Evolutionary conservation across 2,113 vertebrate species (phyloP), one percentile per base, ranked within the genome.

Genomic region (Heterocephalus glaber): DNA sequence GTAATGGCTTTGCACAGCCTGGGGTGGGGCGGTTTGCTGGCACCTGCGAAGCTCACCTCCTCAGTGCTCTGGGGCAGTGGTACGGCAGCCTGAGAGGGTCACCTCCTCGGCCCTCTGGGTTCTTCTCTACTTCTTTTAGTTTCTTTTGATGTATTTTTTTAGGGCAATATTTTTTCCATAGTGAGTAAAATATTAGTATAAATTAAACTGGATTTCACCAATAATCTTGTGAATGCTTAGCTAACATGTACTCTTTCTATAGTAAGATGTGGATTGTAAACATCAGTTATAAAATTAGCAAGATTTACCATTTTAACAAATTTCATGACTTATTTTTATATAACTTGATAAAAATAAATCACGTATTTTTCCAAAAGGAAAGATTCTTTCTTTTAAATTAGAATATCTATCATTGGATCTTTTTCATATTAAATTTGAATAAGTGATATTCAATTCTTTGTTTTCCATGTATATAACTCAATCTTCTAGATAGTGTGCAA

Each of bases 401-500:
- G 30, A 70, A 60, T 60, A 26, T 54, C 8, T 17, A 5, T 95
- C 60, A 84, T 60, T 85, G 74, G 41, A 56, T 88, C 24, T 8
- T n/a, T 90, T 94, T 66, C 54, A 33, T 82, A 76, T 88, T 96
- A 82, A 80, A 90, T 58, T 83, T 68, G 38, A 79, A 26, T 44
- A 90, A 81, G 38, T 94, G 38, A 68, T 68, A 82, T 81, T 89
- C 94, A 82, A 81, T 30, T 44, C 56, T 86, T 94, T 81, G 80
- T 95, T 66, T 87, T 82, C 33, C 41, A 63, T 47, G 41, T 76
- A 41, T 89, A 35, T 90, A 90, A 82, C 88, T 81, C 22, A 88
- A 52, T 87, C 68, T 70, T 87, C 30, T 89, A 89, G 60, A 82
- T 79, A 95, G 52, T 74, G 26, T 56, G 56, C 41, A 93, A 96